phyloP scores from a whole-genome alignment of 2,797 vertebrate genomes.

The Pangasius djambal region DNA sequence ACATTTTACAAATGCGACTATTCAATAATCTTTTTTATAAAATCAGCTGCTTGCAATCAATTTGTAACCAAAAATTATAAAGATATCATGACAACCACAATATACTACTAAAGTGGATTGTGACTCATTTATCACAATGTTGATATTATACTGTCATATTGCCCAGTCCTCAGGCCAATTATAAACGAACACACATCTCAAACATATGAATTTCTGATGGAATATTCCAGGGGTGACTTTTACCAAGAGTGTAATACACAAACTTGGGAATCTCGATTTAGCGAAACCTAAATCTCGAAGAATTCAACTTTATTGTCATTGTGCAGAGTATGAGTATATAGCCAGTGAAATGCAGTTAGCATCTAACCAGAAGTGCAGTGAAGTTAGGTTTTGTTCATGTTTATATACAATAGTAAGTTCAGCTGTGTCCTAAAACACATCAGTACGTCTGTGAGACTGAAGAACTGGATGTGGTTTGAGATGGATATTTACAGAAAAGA shows the following conservation, averaged over 20 bases:
- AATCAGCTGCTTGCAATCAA: neutral
- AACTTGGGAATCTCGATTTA: neutral
- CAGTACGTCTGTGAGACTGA: neutral
- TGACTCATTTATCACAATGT: neutral
- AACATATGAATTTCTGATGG: neutral
- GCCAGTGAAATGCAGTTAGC: too few relatives aligned
- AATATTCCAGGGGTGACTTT: neutral
- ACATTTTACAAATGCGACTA: neutral
- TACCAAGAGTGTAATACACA: too few relatives aligned
- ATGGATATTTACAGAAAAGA: neutral
- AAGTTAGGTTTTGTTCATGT: neutral
- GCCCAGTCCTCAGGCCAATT: neutral
- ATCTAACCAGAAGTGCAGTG: too few relatives aligned
- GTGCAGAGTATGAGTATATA: too few relatives aligned
- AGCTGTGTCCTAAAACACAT: neutral
- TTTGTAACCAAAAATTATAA: neutral
- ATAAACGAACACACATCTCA: neutral
- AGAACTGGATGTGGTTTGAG: neutral
- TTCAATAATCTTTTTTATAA: too few relatives aligned
- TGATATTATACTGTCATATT: neutral
- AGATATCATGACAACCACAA: neutral
- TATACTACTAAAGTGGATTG: neutral
- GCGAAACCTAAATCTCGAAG: neutral
- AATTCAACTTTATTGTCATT: too few relatives aligned
- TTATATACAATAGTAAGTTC: neutral